Evolutionary conservation across 2,113 vertebrate genomes (phyloP), one percentile per base, ranked within the genome.

Genomic region (Carettochelys insculpta): DNA sequence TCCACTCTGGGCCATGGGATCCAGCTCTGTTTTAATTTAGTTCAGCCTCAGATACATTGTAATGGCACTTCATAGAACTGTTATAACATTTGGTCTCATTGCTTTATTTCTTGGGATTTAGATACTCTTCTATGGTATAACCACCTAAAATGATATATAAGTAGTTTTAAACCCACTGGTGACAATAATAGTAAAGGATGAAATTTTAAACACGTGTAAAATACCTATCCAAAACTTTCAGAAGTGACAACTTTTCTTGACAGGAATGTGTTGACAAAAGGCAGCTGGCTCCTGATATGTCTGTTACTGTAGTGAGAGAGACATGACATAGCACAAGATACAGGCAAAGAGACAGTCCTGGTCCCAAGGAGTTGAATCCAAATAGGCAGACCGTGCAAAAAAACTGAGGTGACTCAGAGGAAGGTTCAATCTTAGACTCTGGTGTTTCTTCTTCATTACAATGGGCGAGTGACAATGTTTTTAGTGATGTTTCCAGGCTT

Each of bases 361-460:
- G n/a, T 10, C n/a, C 61, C n/a, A 68, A 5, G 61, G 61, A 20
- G 17, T 22, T 68, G 61, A 68, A n/a, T 68, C 61, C n/a, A 38
- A 50, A 20, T 20, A 25, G 1, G 8, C 0, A 1, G 47, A 47
- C 25, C 22, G 22, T 13, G 25, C 29, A 43, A 25, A n/a, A 0
- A 1, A 22, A 24, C 34, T 25, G 6, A 0, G 41, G n/a, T 56
- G 9, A 43, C 71, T 47, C 31, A 16, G 54, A 43, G 14, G 51
- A 9, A 51, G 43, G 31, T 93, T 82, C 58, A 65, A 54, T 48
- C 71, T 89, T 83, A 51, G n/a, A 22, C 24, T 47, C 6, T 0
- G 0, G 25, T 82, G 10, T n/a, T 80, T 56, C 54, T 43, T 53
- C 75, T 47, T 52, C 71, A 52, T 12, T 65, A 1, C 47, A 75